Base-by-base conservation (phyloP, 1,140 invertebrate species). In the Lordiphosa mommai region DNA sequence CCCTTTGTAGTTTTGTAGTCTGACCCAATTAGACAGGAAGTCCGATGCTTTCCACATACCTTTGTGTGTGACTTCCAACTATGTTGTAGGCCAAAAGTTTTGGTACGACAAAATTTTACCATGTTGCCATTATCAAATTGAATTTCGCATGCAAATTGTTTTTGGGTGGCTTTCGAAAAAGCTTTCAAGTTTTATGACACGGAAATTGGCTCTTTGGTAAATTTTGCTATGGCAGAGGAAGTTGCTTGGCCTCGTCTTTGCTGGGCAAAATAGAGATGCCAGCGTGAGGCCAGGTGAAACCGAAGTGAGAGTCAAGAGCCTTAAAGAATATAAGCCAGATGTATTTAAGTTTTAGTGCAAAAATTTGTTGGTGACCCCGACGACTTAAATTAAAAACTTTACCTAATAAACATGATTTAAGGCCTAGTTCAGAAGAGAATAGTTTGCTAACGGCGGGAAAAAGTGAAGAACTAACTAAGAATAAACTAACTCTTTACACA, bases 141-240 rank as follows among this genome's bases (percentile, higher is more conserved):
- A 82, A 82, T 82, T 84, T 74, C 58, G 58, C 67, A 84, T 76
- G 76, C 77, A 80, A 80, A 80, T 84, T 80, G 76, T 80, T 80
- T 80, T 80, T 49, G 76, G 64, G 30, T 46, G 27, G 14, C 9
- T 59, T 50, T 73, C 52, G 34, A 34, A 65, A 86, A 86, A 80
- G 80, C 80, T 86, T 86, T 85, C 53, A 86, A 85, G 80, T 85
- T 85, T 74, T 85, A 86, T 85, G 66, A 63, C 80, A 86, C 73
- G 80, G 80, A 85, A 85, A 85, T 85, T 85, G 80, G 80, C 74
- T 70, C 71, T 73, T 34, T 59, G 52, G 74, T 73, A 59, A 64
- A 36, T 79, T 53, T 20, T 41, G 57, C 66, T 58, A 40, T 17
- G 9, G 27, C 36, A 10, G 51, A 57, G 34, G 32, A 65, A 40